These are phyloP conservation scores for Vireo altiloquus DNA, from an alignment of 2,113 vertebrate species.

Conservation along the genomic window DNA sequence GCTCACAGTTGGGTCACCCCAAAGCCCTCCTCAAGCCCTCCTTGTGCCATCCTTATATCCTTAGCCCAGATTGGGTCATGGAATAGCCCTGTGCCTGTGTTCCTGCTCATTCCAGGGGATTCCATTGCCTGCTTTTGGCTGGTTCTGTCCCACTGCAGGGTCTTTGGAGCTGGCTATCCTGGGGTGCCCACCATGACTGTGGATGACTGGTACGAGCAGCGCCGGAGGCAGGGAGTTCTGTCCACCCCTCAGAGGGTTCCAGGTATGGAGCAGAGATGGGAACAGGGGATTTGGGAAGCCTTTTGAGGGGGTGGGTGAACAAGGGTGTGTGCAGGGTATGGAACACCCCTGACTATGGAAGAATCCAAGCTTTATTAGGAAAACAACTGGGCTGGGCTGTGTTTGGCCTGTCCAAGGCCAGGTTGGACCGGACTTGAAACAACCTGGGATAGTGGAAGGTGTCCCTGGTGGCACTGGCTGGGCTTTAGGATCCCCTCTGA, in stretches of 20 bases:
- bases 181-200: constrained; percentile 91
- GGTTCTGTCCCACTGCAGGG: constrained; percentile 65
- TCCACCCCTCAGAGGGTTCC: constrained; percentile 63
- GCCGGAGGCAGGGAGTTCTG: constrained; percentile 65
- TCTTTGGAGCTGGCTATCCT: constrained; percentile 92
- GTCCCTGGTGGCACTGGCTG: background rate
- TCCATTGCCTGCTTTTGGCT: background rate
- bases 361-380: background rate
- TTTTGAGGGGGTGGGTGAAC: background rate
- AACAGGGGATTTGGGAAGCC: accelerated
- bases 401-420: background rate
- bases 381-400: background rate
- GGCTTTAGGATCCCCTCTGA: background rate
- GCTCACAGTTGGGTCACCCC: accelerated
- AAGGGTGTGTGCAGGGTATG: background rate
- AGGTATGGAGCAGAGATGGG: constrained; percentile 41
- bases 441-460: background rate
- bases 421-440: background rate
- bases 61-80: accelerated
- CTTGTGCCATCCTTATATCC: background rate
- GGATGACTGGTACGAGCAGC: constrained; percentile 94
- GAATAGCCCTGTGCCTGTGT: background rate
- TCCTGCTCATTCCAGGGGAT: accelerated
- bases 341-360: background rate
- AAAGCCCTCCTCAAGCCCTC: background rate